A percentile compares a stretch with the other conserved stretches of the same genome.
Evolutionary conservation across 1,140 invertebrate genomes (phyloP).

Genomic region (Gryllus bimaculatus): DNA sequence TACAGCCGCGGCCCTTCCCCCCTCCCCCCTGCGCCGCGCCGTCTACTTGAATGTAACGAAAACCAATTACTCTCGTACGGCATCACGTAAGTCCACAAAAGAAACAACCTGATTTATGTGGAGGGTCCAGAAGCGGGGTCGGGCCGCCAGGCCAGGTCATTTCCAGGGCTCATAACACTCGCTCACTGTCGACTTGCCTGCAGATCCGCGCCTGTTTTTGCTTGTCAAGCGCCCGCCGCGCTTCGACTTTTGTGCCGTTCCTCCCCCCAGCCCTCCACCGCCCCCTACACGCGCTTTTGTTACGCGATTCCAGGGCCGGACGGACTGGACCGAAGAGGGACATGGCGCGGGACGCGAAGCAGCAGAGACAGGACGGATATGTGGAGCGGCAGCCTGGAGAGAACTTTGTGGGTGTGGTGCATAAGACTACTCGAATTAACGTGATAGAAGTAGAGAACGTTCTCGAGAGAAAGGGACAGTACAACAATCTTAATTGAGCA

Average conservation of each 20-base stretch:
- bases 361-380: too few relatives aligned
- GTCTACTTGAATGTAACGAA: background rate
- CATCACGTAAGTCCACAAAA: background rate
- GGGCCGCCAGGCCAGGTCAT: background rate
- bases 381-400: too few relatives aligned
- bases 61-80: conserved; percentile 1
- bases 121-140: background rate
- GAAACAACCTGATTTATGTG: background rate
- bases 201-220: background rate
- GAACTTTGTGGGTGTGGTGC: too few relatives aligned
- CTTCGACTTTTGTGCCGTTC: background rate
- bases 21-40: too few relatives aligned
- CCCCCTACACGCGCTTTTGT: background rate
- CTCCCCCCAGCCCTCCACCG: too few relatives aligned
- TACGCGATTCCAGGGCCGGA: background rate
- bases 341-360: too few relatives aligned
- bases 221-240: background rate
- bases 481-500: too few relatives aligned
- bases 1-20: too few relatives aligned
- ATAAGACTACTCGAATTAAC: too few relatives aligned
- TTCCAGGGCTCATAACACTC: background rate
- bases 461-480: too few relatives aligned
- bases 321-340: too few relatives aligned
- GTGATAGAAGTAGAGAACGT: too few relatives aligned
- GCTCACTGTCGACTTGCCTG: background rate